Evolutionary conservation across 2,113 vertebrate species (phyloP).

Genomic region (Clarias magur): DNA sequence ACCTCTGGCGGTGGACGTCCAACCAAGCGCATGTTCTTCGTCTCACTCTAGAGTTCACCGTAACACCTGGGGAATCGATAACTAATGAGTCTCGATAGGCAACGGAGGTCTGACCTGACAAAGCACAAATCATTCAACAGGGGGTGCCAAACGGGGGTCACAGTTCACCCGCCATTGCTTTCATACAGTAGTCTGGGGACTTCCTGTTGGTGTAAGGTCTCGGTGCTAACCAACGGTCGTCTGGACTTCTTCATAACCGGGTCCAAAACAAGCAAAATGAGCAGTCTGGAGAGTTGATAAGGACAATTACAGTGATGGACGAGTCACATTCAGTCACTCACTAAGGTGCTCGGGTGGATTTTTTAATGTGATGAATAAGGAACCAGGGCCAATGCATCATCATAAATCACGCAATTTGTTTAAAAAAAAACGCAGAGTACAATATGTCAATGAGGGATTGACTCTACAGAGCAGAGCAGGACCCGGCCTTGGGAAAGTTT

Average conservation of each 20-base stretch:
- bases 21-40: conserved; percentile 9
- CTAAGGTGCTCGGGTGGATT: conserved; percentile 32
- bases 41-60: conserved; percentile 17
- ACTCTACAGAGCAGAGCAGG: conserved; percentile 31
- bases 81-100: conserved; percentile 61
- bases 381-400: conserved; percentile 33
- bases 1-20: conserved; percentile 22
- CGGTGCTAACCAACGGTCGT: not conserved
- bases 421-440: conserved; percentile 45
- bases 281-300: conserved; percentile 29
- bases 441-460: conserved; percentile 41
- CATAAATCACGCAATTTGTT: conserved; percentile 37
- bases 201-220: conserved; percentile 42
- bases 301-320: conserved; percentile 28
- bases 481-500: conserved; percentile 43
- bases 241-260: conserved; percentile 43
- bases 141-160: conserved; percentile 41
- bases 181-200: conserved; percentile 59
- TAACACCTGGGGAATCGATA: conserved; percentile 74
- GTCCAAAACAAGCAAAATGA: conserved; percentile 12
- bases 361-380: conserved; percentile 36
- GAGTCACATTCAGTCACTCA: conserved; percentile 44
- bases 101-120: conserved; percentile 18
- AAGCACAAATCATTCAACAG: conserved; percentile 65
- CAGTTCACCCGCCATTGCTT: conserved; percentile 45